These are phyloP conservation scores for Teleogryllus oceanicus DNA, from an alignment of 2,888 invertebrate genomes.

Conservation along the genomic window DNA sequence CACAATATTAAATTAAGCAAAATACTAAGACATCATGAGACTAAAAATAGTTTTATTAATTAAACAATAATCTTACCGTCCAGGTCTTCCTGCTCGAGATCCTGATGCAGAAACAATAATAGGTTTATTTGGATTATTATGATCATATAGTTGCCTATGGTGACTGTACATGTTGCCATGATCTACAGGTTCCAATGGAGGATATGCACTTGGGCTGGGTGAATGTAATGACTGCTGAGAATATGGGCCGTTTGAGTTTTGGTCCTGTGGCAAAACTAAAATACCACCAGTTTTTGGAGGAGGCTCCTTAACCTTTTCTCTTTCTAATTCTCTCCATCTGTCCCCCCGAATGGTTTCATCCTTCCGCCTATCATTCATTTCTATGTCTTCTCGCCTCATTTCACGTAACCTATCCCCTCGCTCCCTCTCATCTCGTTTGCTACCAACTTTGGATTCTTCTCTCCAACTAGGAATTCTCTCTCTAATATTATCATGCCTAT, in stretches of 20 bases:
- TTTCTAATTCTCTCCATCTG: conserved; percentile 27
- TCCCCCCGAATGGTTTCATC: background rate
- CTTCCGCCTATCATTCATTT: background rate
- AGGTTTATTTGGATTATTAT: conserved; percentile 66
- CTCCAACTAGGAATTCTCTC: conserved; percentile 23
- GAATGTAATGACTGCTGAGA: conserved; percentile 20
- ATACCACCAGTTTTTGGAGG: conserved; percentile 19
- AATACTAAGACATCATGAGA: no score
- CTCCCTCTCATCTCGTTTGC: background rate
- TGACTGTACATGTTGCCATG: conserved; percentile 27
- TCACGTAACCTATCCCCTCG: background rate
- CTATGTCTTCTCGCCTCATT: background rate
- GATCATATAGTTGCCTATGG: conserved; percentile 58
- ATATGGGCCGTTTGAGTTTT: conserved; percentile 12
- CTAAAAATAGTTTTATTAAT: background rate
- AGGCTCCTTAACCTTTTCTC: conserved; percentile 23
- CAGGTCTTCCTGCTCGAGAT: conserved; percentile 43
- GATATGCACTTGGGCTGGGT: background rate
- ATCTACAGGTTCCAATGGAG: background rate
- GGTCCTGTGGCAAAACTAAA: conserved; percentile 11
- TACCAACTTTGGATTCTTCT: background rate
- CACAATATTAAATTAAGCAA: no score
- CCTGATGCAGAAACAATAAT: conserved; percentile 60
- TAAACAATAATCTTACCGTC: background rate
- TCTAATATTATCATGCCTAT: conserved; percentile 2